Base-by-base conservation (phyloP, 2,797 vertebrate species). In the Alouatta caraya region DNA sequence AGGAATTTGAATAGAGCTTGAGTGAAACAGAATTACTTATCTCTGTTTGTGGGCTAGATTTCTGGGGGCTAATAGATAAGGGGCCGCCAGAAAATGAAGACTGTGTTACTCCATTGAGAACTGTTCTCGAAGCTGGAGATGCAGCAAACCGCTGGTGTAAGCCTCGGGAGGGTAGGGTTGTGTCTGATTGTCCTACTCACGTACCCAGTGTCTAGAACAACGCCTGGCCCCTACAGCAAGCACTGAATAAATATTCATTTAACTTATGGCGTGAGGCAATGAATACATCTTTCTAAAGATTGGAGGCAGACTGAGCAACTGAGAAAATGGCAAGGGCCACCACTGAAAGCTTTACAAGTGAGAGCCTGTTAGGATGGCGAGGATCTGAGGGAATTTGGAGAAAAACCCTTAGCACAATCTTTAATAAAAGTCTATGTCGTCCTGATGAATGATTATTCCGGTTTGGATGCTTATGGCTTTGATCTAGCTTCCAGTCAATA, bases 291-390 rank as follows among this genome's bases (percentile, higher is more conserved):
- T 96, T 61, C 64, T 46, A n/a, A 87, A 96, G 83, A 91, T 21
- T 11, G 0, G 9, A 70, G 52, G 52, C 50, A 84, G 70, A 42
- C 39, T 10, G 50, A 90, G 42, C 22, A 90, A 9, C 28, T 57
- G 76, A 97, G 88, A 90, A 55, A 73, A 57, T n/a, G 50, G 90
- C 64, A 80, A 88, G 57, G 59, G 42, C 70, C 22, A 59, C 57
- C 80, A 57, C 0, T 5, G 82, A 90, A 75, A 52, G 28, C 48
- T 86, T 52, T 85, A 48, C 46, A 90, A 85, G 57, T 55, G 26
- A 61, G 19, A 14, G 7, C 48, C 67, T 78, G 5, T 78, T 92
- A n/a, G 6, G 28, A 61, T 22, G 26, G 30, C 72, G 48, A 44
- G 24, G 86, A 44, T 75, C 44, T 33, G 21, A 90, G 59, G 46